These are phyloP conservation scores for Aphidius colemani DNA, from an alignment of 2,888 invertebrate species.

Conservation along the genomic window DNA sequence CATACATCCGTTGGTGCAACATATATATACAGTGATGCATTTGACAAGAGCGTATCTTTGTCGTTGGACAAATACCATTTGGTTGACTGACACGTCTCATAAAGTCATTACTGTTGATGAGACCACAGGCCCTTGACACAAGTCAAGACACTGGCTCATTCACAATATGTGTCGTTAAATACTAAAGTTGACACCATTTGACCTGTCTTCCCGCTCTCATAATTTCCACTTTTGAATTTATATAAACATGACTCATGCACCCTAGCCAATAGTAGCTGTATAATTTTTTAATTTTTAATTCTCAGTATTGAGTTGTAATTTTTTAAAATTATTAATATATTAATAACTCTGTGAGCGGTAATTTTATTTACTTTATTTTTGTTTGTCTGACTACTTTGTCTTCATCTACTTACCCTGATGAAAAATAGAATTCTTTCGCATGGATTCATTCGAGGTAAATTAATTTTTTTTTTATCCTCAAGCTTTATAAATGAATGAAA, in stretches of 20 bases:
- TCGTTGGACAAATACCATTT: conserved; percentile 28
- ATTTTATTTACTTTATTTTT: conserved; percentile 2
- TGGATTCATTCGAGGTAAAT: background rate
- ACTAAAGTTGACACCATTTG: conserved; percentile 57
- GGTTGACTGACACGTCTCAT: conserved; percentile 42
- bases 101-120: conserved; percentile 46
- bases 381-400: background rate
- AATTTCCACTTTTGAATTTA: conserved; percentile 33
- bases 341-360: too few relatives aligned
- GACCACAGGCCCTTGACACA: conserved; percentile 47
- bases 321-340: too few relatives aligned
- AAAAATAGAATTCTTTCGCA: too few relatives aligned
- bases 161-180: conserved; percentile 52
- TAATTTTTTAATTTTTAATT: too few relatives aligned
- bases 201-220: conserved; percentile 51
- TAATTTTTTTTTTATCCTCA: too few relatives aligned
- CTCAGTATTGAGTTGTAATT: too few relatives aligned
- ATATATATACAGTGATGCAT: background rate
- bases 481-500: too few relatives aligned
- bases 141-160: conserved; percentile 35
- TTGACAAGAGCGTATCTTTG: background rate
- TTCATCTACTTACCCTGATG: background rate
- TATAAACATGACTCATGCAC: conserved; percentile 14
- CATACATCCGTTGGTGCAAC: conserved; percentile 14
- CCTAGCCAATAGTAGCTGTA: background rate